Evolutionary conservation across 2,113 vertebrate genomes (phyloP).

Genomic region (Mesitornis unicolor): DNA sequence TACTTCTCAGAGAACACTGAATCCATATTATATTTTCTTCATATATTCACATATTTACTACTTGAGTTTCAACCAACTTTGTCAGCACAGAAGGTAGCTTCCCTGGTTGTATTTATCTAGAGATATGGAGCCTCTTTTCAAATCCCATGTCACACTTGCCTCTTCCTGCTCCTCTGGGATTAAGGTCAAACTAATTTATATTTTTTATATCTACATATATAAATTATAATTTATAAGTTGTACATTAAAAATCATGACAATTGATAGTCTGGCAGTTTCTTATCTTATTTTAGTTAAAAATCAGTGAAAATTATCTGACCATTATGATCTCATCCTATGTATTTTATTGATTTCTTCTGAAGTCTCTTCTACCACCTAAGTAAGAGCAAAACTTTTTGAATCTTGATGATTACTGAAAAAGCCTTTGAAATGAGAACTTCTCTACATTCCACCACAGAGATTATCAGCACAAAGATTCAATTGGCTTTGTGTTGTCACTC

Average conservation of each 20-base stretch:
- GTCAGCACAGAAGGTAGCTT: background rate
- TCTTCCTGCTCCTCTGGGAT: background rate
- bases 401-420: background rate
- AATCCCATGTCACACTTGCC: background rate
- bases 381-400: background rate
- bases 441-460: background rate
- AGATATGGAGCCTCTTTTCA: background rate
- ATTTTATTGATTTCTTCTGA: background rate
- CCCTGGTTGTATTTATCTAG: background rate
- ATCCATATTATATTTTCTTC: background rate
- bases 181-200: background rate
- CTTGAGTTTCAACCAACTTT: background rate
- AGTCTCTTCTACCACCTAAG: background rate
- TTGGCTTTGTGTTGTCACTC: background rate
- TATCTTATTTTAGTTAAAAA: background rate
- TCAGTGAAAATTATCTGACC: background rate
- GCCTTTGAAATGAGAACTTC: background rate
- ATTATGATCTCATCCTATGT: background rate
- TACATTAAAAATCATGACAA: background rate
- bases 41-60: background rate
- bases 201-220: background rate
- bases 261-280: background rate
- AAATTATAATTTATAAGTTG: background rate
- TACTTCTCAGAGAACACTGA: background rate
- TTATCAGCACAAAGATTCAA: background rate